phyloP scores from a whole-genome alignment of 2,888 invertebrate species.

The Heliconius aoede region DNA sequence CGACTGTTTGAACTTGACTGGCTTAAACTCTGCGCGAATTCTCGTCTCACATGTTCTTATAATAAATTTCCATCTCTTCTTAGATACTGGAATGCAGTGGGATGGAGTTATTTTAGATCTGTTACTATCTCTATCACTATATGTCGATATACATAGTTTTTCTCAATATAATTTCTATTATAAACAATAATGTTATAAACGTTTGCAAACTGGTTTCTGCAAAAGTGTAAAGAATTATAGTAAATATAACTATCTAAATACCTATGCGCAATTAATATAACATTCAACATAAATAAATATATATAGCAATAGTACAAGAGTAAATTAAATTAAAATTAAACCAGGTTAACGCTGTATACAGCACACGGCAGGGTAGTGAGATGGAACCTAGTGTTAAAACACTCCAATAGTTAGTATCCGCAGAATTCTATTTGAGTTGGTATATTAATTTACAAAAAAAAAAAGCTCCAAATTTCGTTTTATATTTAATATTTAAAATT shows the following conservation, averaged over 20 bases:
- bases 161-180: not conserved
- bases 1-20: constrained; percentile 55
- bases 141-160: not conserved
- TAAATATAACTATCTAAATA: not conserved
- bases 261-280: not conserved
- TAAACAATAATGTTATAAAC: not conserved
- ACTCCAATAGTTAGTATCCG: too few relatives aligned
- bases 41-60: constrained; percentile 39
- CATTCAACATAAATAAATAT: not conserved
- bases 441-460: not conserved
- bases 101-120: not conserved
- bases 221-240: constrained; percentile 6
- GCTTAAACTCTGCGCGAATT: constrained; percentile 49
- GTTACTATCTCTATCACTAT: not conserved
- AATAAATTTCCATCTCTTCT: constrained; percentile 27
- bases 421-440: too few relatives aligned
- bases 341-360: too few relatives aligned
- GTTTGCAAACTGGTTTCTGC: constrained; percentile 15
- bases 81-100: constrained; percentile 14
- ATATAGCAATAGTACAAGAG: not conserved
- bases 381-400: too few relatives aligned
- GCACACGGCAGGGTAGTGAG: too few relatives aligned
- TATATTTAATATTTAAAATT: too few relatives aligned
- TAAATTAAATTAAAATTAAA: too few relatives aligned
- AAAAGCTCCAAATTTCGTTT: not conserved